phyloP scores from a whole-genome alignment of 2,888 invertebrate genomes.

The Troides helena region DNA sequence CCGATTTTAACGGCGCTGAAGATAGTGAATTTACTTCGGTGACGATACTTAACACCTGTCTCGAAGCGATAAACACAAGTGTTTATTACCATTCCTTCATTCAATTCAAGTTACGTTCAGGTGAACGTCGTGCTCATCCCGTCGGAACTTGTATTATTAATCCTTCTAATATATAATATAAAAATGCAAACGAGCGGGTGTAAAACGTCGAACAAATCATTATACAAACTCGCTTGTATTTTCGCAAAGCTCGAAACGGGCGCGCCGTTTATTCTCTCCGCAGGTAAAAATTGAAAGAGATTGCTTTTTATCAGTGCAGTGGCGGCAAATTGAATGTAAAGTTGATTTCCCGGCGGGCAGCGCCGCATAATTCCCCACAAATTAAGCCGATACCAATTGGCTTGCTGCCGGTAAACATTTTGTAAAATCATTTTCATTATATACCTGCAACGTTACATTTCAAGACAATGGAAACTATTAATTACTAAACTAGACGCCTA shows the following conservation, averaged over 20 bases:
- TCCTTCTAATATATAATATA: too few species aligned
- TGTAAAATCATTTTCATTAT: constrained; percentile 65
- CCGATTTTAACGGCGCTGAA: too few species aligned
- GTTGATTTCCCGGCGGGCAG: constrained; percentile 76
- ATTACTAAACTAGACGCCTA: too few species aligned
- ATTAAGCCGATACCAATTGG: constrained; percentile 74
- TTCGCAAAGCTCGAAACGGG: constrained; percentile 10
- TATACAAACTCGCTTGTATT: constrained; percentile 2
- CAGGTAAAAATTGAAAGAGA: constrained; percentile 57
- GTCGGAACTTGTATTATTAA: too few species aligned
- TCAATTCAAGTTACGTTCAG: too few species aligned
- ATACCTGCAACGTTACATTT: constrained; percentile 5
- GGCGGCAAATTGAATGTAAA: constrained; percentile 76
- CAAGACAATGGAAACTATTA: not conserved
- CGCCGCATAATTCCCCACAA: constrained; percentile 70
- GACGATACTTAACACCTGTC: too few species aligned
- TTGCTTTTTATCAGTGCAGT: constrained; percentile 75
- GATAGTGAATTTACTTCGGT: too few species aligned
- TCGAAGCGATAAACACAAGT: too few species aligned
- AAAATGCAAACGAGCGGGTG: not conserved
- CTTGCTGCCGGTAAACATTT: constrained; percentile 75
- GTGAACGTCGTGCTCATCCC: too few species aligned
- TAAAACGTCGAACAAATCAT: not conserved
- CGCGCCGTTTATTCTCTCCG: constrained; percentile 23
- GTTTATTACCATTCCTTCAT: too few species aligned